Conservation (phyloP, 1,140 invertebrate species). For the Drosophila mauritiana region DNA sequence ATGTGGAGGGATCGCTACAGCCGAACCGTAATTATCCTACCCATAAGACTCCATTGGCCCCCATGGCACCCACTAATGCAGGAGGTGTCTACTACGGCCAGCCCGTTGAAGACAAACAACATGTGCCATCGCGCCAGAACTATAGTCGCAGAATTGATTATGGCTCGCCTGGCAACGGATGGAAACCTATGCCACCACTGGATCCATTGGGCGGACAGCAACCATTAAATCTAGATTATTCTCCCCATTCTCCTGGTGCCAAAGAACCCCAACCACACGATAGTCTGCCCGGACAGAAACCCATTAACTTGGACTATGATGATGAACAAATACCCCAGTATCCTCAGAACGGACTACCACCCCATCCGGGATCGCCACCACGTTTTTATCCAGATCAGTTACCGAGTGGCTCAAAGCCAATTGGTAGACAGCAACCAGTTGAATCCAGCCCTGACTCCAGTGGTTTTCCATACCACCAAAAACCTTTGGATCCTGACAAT, state of each 20-base stretch:
- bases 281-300: slow-evolving; percentile 16
- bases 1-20: slow-evolving; percentile 70
- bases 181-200: slow-evolving; percentile 34
- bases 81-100: slow-evolving; percentile 60
- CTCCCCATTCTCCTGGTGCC: slow-evolving; percentile 15
- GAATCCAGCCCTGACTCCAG: not conserved
- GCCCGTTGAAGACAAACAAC: slow-evolving; percentile 42
- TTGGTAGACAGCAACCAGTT: slow-evolving; percentile 19
- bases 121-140: slow-evolving; percentile 42
- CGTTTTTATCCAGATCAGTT: slow-evolving; percentile 33
- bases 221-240: slow-evolving; percentile 48
- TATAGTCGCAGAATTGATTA: slow-evolving; percentile 52
- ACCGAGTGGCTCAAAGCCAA: slow-evolving; percentile 17
- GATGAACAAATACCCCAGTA: slow-evolving; percentile 10
- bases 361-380: slow-evolving; percentile 1
- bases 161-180: slow-evolving; percentile 23
- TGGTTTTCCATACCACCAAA: not conserved
- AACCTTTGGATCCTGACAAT: not conserved
- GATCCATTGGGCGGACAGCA: slow-evolving; percentile 43
- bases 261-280: not conserved
- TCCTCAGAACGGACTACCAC: not conserved
- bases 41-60: slow-evolving; percentile 65
- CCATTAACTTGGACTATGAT: slow-evolving; percentile 31
- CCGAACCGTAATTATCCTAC: slow-evolving; percentile 80
- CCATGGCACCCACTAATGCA: slow-evolving; percentile 42